phyloP scores from a whole-genome alignment of 2,888 invertebrate genomes.

The Xylota segnis region DNA sequence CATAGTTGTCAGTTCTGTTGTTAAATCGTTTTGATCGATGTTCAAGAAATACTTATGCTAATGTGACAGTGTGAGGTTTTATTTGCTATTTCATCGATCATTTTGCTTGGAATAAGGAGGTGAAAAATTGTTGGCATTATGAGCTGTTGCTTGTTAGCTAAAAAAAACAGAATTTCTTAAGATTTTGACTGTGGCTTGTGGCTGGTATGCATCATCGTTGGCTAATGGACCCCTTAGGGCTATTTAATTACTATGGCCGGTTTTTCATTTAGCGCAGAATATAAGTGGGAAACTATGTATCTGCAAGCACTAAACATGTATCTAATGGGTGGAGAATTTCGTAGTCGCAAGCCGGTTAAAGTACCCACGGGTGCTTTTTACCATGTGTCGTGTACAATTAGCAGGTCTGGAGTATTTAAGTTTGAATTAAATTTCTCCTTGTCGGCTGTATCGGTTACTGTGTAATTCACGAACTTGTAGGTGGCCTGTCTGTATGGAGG shows the following conservation, averaged over 20 bases:
- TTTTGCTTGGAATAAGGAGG: constrained; percentile 18
- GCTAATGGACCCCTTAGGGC: constrained; percentile 59
- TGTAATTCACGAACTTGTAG: not conserved
- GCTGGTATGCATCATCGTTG: constrained; percentile 15
- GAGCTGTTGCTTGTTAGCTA: constrained; percentile 2
- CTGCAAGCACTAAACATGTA: not conserved
- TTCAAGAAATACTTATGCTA: constrained; percentile 37
- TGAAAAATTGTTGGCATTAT: constrained; percentile 15
- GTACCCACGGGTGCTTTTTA: constrained; percentile 51
- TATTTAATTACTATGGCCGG: constrained; percentile 53
- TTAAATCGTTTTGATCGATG: constrained; percentile 48
- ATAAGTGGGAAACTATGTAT: constrained; percentile 5
- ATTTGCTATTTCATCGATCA: constrained; percentile 58
- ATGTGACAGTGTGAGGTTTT: constrained; percentile 28
- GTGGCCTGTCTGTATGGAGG: not conserved
- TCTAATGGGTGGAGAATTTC: constrained; percentile 25
- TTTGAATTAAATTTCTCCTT: constrained; percentile 10
- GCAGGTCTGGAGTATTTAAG: constrained; percentile 21
- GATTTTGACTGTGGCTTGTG: constrained; percentile 2
- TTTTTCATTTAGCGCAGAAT: constrained; percentile 36
- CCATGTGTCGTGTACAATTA: constrained; percentile 50
- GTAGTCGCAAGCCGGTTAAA: constrained; percentile 36
- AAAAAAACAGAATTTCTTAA: not conserved
- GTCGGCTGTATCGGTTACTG: not conserved
- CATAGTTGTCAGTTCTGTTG: constrained; percentile 44